Base-by-base conservation (phyloP, 2,888 invertebrate genomes). In the Rhingia campestris region DNA sequence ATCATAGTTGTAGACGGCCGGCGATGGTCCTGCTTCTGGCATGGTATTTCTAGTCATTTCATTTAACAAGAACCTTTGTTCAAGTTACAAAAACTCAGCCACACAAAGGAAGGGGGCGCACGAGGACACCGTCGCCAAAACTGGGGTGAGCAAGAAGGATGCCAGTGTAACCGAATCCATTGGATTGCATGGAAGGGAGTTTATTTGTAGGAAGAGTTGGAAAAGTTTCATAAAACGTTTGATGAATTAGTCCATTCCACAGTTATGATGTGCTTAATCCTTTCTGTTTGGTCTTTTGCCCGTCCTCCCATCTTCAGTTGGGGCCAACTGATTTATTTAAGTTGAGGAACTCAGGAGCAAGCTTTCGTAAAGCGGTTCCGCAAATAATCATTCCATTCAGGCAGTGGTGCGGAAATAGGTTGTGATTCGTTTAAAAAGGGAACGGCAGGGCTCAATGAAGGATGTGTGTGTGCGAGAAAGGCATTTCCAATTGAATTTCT, bases 51-150 rank as follows among this genome's bases (percentile, higher is more conserved):
- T 14, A 59, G 41, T 70, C 70, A 59, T 70, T 70, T 70, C 41
- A 59, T 70, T 59, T 59, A 59, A 70, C 58, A 45, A 45, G 53
- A 43, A 72, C 72, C 43, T 72, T 72, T 58, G 58, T 47, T 45
- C 7, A 39, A 45, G 37, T 69, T 70, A 70, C 59, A 51, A 59
- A 2, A 22, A 59, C 59, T 32, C 51, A 41, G 14, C 14, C 41
- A 59, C 14, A 33, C 32, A 10, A 14, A 53, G 12, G 41, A 10
- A 3, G 32, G 33, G 9, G 12, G 14, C 32, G 12, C 35, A 2
- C 22, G 35, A 22, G 35, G 4, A 47, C 22, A 41, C 49, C 37
- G 39, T n/a, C 30, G 35, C 14, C 22, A 6, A 39, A 58, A 39
- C 22, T 35, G n/a, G 6, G n/a, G 10, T 37, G 14, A 37, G 9